phyloP scores from a whole-genome alignment of 1,140 invertebrate genomes.

The Drosophila truncata region DNA sequence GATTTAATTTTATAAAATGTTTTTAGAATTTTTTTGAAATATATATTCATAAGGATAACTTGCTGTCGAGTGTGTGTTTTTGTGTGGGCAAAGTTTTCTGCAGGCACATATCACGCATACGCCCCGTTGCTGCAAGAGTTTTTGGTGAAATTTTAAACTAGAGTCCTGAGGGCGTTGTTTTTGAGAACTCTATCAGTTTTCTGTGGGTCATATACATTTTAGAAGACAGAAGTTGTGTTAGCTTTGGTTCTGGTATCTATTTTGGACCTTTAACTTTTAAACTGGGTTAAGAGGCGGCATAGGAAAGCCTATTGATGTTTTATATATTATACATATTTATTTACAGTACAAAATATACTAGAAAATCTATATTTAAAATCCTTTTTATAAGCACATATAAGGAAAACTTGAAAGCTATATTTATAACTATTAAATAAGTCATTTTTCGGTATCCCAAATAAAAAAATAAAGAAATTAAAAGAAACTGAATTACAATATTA shows the following conservation, averaged over 20 bases:
- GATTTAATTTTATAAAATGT: neutral
- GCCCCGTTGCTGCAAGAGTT: slow-evolving; percentile 5
- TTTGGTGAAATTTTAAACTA: slow-evolving; percentile 30
- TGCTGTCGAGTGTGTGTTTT: neutral
- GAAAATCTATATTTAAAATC: neutral
- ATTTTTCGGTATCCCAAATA: neutral
- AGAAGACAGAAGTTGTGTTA: neutral
- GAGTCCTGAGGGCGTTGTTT: neutral
- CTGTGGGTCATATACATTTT: slow-evolving; percentile 1
- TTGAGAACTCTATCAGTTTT: slow-evolving; percentile 1
- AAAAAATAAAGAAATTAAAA: neutral
- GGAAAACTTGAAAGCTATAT: neutral
- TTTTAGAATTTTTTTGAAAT: slow-evolving; percentile 6
- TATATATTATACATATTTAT: no score
- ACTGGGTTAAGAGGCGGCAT: neutral
- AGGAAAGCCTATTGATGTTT: neutral
- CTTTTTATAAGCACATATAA: neutral
- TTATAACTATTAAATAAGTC: neutral
- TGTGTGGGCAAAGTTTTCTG: slow-evolving; percentile 5
- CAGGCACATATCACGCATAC: slow-evolving; percentile 22
- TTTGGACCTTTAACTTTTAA: neutral
- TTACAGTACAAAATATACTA: no score
- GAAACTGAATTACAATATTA: neutral
- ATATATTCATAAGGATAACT: neutral
- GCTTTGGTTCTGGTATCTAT: neutral